Evolutionary conservation across 2,797 vertebrate species (phyloP).

Genomic region (Hozukius guyotensis): DNA sequence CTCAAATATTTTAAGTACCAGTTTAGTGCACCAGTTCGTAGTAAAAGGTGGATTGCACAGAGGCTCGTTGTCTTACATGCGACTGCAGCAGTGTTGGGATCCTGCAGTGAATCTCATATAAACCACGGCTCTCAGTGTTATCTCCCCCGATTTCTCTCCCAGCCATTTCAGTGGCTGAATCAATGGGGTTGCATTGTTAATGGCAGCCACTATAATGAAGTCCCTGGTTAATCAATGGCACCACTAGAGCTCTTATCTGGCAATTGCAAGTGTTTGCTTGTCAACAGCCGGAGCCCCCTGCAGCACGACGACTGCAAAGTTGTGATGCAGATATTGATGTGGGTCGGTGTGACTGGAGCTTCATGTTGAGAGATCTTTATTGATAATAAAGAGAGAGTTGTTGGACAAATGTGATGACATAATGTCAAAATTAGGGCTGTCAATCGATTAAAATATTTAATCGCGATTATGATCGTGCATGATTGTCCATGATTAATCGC

Average conservation of each 20-base stretch:
- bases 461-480: too few relatives aligned
- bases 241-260: constrained; percentile 76
- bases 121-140: constrained; percentile 64
- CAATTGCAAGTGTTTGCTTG: constrained; percentile 73
- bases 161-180: constrained; percentile 70
- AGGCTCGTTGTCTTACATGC: constrained; percentile 52
- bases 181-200: constrained; percentile 80
- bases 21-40: constrained; percentile 41
- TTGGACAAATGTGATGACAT: not conserved
- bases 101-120: constrained; percentile 69
- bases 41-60: constrained; percentile 59
- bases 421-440: not conserved
- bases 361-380: constrained; percentile 34
- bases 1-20: constrained; percentile 58
- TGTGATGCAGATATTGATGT: constrained; percentile 60
- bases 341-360: constrained; percentile 20
- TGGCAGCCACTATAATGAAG: constrained; percentile 79
- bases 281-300: constrained; percentile 62
- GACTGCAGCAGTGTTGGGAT: constrained; percentile 53
- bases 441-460: too few relatives aligned
- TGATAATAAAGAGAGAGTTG: not conserved
- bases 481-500: too few relatives aligned
- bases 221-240: constrained; percentile 80
- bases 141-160: constrained; percentile 72
- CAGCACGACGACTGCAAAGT: constrained; percentile 36